phyloP scores from a whole-genome alignment of 2,113 vertebrate genomes.

The Aythya baeri region DNA sequence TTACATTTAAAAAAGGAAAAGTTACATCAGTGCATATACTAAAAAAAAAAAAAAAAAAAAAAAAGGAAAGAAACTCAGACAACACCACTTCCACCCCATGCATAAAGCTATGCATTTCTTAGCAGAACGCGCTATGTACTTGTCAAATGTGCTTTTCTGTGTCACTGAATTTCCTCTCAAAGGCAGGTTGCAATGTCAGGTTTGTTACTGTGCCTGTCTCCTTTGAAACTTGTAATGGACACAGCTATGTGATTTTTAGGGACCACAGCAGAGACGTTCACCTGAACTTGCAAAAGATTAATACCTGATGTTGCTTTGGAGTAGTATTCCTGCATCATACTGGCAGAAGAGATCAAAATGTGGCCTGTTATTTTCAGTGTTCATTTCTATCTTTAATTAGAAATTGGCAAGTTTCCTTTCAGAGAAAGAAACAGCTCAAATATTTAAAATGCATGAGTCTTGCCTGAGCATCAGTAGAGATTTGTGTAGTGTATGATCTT shows the following conservation, averaged over 20 bases:
- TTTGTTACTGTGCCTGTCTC: background rate
- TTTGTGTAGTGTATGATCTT: background rate
- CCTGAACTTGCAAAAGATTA: background rate
- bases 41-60: background rate
- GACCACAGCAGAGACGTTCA: background rate
- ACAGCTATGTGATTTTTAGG: background rate
- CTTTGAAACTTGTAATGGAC: background rate
- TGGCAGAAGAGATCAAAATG: background rate
- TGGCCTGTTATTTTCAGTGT: background rate
- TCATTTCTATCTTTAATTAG: background rate
- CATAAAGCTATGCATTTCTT: background rate
- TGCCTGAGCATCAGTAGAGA: background rate
- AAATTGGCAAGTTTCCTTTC: background rate
- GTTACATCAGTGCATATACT: background rate
- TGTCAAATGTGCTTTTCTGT: slow-evolving; percentile 42
- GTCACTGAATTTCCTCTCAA: background rate
- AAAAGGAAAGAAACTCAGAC: background rate
- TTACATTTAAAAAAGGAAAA: background rate
- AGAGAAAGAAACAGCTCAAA: background rate
- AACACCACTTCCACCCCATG: background rate
- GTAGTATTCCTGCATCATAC: background rate
- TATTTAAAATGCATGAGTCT: background rate
- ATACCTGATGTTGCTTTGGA: background rate
- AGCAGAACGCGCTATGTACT: background rate
- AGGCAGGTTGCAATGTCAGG: background rate